Conservation (phyloP, 1,140 invertebrate species). For the Drosophila nebulosa region DNA sequence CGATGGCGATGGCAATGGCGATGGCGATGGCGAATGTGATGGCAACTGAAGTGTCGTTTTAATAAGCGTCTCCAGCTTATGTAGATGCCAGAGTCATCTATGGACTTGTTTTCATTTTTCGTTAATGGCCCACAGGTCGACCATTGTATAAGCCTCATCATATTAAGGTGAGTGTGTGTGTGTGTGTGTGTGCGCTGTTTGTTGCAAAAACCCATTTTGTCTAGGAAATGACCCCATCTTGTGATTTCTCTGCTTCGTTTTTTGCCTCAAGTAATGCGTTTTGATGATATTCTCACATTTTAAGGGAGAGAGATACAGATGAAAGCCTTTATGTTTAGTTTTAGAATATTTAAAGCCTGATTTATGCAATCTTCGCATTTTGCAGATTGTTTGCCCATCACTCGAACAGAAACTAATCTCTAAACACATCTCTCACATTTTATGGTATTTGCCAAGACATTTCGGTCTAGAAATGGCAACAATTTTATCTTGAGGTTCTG, state of each 20-base stretch:
- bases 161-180: slow-evolving; percentile 4
- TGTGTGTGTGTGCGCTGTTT: slow-evolving; percentile 40
- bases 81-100: slow-evolving; percentile 11
- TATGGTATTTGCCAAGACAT: neutral
- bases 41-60: slow-evolving; percentile 63
- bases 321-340: neutral
- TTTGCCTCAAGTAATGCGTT: neutral
- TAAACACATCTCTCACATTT: neutral
- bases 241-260: neutral
- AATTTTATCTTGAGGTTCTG: neutral
- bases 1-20: too few relatives aligned
- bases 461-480: neutral
- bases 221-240: slow-evolving; percentile 47
- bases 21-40: neutral
- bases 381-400: neutral
- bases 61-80: slow-evolving; percentile 60
- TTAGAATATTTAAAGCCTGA: neutral
- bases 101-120: slow-evolving; percentile 62
- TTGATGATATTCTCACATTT: neutral
- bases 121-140: slow-evolving; percentile 73
- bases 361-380: neutral
- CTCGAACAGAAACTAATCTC: neutral
- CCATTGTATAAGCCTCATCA: slow-evolving; percentile 62
- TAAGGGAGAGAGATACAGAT: neutral
- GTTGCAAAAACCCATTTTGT: slow-evolving; percentile 43